Evolutionary conservation across 2,113 vertebrate species (phyloP).

Genomic region (Limnothrissa miodon): DNA sequence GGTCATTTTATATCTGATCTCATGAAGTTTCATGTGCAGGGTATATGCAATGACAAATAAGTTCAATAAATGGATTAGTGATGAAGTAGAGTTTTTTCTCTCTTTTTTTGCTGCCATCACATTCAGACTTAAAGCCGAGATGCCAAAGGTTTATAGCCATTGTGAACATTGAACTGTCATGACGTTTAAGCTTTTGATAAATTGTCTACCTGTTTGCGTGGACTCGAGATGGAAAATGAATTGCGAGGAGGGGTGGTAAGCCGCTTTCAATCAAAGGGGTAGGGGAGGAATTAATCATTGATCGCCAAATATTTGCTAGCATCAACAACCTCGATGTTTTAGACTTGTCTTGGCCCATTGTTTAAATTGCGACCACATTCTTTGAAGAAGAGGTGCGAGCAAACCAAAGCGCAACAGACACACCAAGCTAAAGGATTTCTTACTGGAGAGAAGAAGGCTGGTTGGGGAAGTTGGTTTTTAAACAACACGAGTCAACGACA

Average conservation of each 20-base stretch:
- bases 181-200: neutral
- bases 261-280: neutral
- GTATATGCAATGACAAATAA: neutral
- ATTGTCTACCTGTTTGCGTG: neutral
- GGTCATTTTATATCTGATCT: neutral
- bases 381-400: neutral
- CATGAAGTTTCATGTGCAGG: neutral
- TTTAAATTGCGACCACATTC: neutral
- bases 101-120: neutral
- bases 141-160: neutral
- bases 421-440: neutral
- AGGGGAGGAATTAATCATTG: constrained; percentile 4
- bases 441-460: neutral
- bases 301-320: neutral
- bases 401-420: constrained; percentile 4
- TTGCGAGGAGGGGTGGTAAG: neutral
- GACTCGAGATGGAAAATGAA: neutral
- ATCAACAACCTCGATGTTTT: neutral
- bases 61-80: neutral
- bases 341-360: neutral
- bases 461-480: neutral
- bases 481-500: neutral
- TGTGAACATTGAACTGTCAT: neutral
- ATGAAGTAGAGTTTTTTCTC: too few species aligned
- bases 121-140: neutral